A percentile compares a stretch with the other conserved stretches of the same genome.
These are phyloP conservation scores for Brachyistius frenatus DNA, from an alignment of 2,113 vertebrate genomes.

Conservation along the genomic window DNA sequence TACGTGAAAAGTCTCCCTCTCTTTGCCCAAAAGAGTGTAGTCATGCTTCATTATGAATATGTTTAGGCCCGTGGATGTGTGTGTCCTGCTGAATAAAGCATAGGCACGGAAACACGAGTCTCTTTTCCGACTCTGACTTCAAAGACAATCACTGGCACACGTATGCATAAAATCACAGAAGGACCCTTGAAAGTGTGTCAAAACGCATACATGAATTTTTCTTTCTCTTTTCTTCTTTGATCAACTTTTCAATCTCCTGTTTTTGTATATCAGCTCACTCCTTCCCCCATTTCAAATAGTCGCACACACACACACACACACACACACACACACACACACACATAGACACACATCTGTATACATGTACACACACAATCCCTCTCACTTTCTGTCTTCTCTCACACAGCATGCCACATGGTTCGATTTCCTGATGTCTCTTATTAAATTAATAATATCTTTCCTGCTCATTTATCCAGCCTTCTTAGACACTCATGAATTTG, in stretches of 20 bases:
- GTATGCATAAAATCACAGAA: slow-evolving; percentile 31
- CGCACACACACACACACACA: slow-evolving; percentile 4
- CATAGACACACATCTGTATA: neutral
- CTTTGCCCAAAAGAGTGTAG: slow-evolving; percentile 4
- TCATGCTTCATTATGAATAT: slow-evolving; percentile 51
- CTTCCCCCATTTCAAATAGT: neutral
- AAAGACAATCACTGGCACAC: slow-evolving; percentile 57
- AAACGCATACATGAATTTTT: slow-evolving; percentile 44
- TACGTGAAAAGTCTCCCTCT: slow-evolving; percentile 1
- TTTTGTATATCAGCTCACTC: slow-evolving; percentile 24
- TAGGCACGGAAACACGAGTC: slow-evolving; percentile 43
- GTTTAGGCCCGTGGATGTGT: slow-evolving; percentile 34
- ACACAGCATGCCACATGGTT: slow-evolving; percentile 39
- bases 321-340: slow-evolving; percentile 2
- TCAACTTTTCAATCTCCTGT: slow-evolving; percentile 33
- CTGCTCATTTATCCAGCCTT: slow-evolving; percentile 44
- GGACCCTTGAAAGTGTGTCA: slow-evolving; percentile 42
- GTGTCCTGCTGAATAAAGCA: slow-evolving; percentile 63
- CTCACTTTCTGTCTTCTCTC: slow-evolving; percentile 21
- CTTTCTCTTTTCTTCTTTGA: slow-evolving; percentile 49
- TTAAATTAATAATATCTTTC: slow-evolving; percentile 60
- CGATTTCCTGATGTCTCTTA: slow-evolving; percentile 47
- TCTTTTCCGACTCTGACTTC: slow-evolving; percentile 63
- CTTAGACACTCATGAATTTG: slow-evolving; percentile 24
- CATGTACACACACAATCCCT: slow-evolving; percentile 8